These are phyloP conservation scores for Leptopilina drosophilae DNA, from an alignment of 2,888 invertebrate genomes.

Conservation along the genomic window DNA sequence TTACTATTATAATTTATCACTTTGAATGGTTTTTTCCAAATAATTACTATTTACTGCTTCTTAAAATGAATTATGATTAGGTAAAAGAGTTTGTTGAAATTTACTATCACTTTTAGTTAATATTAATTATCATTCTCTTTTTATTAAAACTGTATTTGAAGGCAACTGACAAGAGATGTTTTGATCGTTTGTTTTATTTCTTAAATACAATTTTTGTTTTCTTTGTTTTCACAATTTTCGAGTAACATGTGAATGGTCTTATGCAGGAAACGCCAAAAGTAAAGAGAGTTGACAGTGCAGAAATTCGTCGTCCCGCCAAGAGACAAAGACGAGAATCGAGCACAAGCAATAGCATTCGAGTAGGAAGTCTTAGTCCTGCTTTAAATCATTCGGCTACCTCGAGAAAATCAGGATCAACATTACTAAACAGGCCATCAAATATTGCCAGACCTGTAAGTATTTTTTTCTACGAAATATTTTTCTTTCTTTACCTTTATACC, in stretches of 20 bases:
- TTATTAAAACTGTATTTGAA: no score
- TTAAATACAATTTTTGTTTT: no score
- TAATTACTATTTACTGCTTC: neutral
- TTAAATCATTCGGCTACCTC: slow-evolving; percentile 79
- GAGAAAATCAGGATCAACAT: slow-evolving; percentile 78
- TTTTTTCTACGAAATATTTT: slow-evolving; percentile 27
- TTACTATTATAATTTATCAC: neutral
- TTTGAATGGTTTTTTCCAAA: neutral
- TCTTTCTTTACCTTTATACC: neutral
- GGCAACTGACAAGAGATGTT: no score
- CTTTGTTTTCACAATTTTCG: no score
- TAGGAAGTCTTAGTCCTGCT: slow-evolving; percentile 77
- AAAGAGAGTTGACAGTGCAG: slow-evolving; percentile 71
- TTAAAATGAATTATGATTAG: no score
- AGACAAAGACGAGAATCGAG: slow-evolving; percentile 76
- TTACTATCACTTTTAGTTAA: no score
- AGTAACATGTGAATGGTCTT: slow-evolving; percentile 7
- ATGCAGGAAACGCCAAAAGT: slow-evolving; percentile 73
- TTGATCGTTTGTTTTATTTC: no score
- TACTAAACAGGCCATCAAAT: slow-evolving; percentile 84
- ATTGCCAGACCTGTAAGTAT: slow-evolving; percentile 84
- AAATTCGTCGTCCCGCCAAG: slow-evolving; percentile 70
- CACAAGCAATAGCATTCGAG: slow-evolving; percentile 78
- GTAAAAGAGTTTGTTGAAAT: no score
- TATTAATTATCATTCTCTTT: no score